These are phyloP conservation scores for Empidonax alnorum DNA, from an alignment of 2,113 vertebrate species.

Conservation along the genomic window DNA sequence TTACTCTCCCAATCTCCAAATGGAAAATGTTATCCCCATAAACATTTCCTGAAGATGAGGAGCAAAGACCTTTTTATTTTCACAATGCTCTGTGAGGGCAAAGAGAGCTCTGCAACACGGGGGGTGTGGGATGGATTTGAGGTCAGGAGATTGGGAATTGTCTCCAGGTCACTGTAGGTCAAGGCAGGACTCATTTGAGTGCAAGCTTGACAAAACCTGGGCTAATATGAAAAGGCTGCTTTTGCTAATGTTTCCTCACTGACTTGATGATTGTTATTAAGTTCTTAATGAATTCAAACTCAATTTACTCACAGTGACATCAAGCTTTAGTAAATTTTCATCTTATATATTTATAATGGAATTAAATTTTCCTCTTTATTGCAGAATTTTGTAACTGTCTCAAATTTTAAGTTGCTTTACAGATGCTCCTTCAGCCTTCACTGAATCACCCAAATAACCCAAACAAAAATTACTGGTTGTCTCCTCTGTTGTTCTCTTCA, in stretches of 20 bases:
- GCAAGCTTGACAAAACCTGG: not conserved
- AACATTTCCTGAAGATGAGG: not conserved
- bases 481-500: not conserved
- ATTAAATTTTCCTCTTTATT: not conserved
- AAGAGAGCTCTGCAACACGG: fast-evolving
- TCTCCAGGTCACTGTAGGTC: not conserved
- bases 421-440: not conserved
- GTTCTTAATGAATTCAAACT: slow-evolving; percentile 45
- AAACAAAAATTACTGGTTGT: not conserved
- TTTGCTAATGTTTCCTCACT: not conserved
- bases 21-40: not conserved
- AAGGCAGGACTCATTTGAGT: not conserved
- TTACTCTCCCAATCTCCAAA: not conserved
- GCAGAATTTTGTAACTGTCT: slow-evolving; percentile 12
- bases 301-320: not conserved
- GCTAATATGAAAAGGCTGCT: not conserved
- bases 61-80: not conserved
- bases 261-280: not conserved
- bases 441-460: not conserved
- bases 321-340: not conserved
- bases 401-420: not conserved
- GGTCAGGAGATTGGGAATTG: not conserved
- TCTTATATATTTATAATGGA: not conserved
- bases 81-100: not conserved
- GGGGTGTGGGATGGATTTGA: fast-evolving